phyloP scores from a whole-genome alignment of 2,113 vertebrate genomes.

The Phainopepla nitens region DNA sequence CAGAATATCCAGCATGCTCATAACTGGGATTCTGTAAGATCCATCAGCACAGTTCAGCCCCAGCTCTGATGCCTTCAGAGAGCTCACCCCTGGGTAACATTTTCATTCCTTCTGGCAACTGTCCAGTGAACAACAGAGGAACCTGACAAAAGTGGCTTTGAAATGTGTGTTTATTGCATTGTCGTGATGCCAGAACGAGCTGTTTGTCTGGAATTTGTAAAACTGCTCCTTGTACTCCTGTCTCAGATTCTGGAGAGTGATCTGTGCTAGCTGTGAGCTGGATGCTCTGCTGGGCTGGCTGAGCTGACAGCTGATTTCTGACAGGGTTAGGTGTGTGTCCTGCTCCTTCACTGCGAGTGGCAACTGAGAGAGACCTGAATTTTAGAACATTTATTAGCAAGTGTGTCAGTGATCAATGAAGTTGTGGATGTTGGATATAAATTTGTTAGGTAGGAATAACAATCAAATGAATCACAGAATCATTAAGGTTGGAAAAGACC shows the following conservation, averaged over 20 bases:
- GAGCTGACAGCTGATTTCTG: background rate
- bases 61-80: background rate
- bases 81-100: constrained; percentile 31
- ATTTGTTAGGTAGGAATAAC: background rate
- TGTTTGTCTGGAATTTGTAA: background rate
- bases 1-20: background rate
- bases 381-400: background rate
- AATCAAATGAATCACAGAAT: background rate
- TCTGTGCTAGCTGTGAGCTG: background rate
- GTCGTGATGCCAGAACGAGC: constrained; percentile 23
- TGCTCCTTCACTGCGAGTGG: background rate
- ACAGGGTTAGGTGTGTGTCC: background rate
- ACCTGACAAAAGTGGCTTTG: constrained; percentile 26
- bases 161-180: constrained; percentile 57
- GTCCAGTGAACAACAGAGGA: background rate
- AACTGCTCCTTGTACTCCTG: background rate
- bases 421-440: background rate
- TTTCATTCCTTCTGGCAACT: constrained; percentile 36
- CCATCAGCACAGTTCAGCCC: background rate
- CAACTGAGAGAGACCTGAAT: background rate
- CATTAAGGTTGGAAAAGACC: background rate
- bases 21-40: background rate
- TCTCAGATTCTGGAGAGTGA: background rate
- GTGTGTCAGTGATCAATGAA: background rate
- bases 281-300: background rate